Percentiles rank a stretch among this genome's conserved stretches.
Evolutionary conservation across 1,140 invertebrate genomes (phyloP).

Genomic region (Eurosta solidaginis): DNA sequence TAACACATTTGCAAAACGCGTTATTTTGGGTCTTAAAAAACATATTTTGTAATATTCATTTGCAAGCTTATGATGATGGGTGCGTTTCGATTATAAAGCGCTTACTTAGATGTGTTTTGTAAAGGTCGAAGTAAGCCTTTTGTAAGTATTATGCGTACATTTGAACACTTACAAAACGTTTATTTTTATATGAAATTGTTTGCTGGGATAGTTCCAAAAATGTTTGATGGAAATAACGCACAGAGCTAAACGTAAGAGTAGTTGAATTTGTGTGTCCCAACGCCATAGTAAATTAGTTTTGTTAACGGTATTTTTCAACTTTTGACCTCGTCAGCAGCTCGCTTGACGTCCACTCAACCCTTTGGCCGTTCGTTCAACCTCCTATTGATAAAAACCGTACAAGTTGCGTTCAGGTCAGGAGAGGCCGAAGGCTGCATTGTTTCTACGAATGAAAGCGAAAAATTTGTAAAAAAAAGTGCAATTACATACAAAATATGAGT

Average conservation of each 20-base stretch:
- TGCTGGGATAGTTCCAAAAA: too few species aligned
- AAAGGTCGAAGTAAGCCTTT: too few species aligned
- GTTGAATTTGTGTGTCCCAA: not conserved
- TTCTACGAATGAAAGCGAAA: not conserved
- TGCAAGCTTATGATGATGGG: too few species aligned
- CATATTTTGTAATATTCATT: too few species aligned
- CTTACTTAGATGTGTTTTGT: too few species aligned
- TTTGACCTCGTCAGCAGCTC: constrained; percentile 19
- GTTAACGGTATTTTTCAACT: constrained; percentile 16
- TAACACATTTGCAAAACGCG: too few species aligned
- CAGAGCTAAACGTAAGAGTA: not conserved
- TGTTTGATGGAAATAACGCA: too few species aligned
- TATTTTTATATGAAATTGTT: too few species aligned
- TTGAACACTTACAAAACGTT: too few species aligned
- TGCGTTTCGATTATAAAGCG: too few species aligned
- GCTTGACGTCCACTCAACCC: not conserved
- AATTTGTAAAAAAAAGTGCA: not conserved
- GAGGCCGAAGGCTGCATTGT: not conserved
- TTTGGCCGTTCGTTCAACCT: not conserved
- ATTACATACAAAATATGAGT: constrained; percentile 6
- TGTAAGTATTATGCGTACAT: too few species aligned
- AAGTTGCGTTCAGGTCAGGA: not conserved
- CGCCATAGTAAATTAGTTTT: constrained; percentile 18
- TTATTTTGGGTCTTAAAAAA: too few species aligned
- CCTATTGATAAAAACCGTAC: not conserved